phyloP scores from a whole-genome alignment of 2,113 vertebrate genomes.

The Ophiodon elongatus region DNA sequence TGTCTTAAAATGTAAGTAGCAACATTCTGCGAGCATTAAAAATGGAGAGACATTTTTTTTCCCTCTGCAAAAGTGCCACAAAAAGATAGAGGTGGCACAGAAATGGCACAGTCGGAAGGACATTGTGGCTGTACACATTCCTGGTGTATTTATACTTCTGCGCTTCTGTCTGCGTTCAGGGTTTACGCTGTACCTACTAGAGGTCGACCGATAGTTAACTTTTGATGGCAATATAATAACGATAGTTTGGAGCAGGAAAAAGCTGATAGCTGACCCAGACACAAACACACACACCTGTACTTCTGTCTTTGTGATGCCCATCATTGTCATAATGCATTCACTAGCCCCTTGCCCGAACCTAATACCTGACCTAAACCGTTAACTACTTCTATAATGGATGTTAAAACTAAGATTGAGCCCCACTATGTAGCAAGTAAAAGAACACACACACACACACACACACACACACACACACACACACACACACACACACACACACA shows the following conservation, averaged over 20 bases:
- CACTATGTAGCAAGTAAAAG: neutral
- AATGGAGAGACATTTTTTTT: neutral
- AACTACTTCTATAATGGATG: neutral
- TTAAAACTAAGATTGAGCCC: neutral
- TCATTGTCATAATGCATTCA: too few relatives aligned
- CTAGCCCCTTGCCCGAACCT: too few relatives aligned
- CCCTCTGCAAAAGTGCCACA: neutral
- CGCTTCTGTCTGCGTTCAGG: neutral
- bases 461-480: too few relatives aligned
- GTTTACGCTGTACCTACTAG: neutral
- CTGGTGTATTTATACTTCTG: neutral
- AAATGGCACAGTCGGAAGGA: neutral
- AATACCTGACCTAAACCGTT: too few relatives aligned
- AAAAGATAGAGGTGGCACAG: neutral
- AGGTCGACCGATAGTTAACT: neutral
- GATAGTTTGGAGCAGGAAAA: neutral
- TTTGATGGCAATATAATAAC: neutral
- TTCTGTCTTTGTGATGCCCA: too few relatives aligned
- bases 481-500: neutral
- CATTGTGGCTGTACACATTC: neutral
- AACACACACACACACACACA: neutral
- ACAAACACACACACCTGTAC: too few relatives aligned
- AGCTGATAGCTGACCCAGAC: neutral
- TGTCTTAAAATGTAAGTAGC: conserved; percentile 12
- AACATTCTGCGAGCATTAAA: neutral